A percentile compares a stretch with the other conserved stretches of the same genome.
These are phyloP conservation scores for Drosophila tsacasi DNA, from an alignment of 1,140 invertebrate species.

Conservation along the genomic window DNA sequence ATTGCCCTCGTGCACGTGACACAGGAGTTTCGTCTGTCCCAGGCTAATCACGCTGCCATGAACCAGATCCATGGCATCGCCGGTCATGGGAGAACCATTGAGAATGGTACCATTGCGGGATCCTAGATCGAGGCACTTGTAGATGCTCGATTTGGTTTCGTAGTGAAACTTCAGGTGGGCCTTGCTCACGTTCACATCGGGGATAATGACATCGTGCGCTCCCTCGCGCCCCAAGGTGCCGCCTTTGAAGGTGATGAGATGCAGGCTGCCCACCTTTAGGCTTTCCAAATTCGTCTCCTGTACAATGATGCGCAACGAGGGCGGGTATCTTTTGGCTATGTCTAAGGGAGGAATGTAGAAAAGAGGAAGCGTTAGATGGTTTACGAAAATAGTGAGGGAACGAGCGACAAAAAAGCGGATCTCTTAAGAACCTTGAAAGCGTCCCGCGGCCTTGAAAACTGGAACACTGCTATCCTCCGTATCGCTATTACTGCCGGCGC, in stretches of 20 bases:
- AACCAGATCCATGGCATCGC: conserved; percentile 87
- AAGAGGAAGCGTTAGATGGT: background rate
- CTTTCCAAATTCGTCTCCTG: conserved; percentile 89
- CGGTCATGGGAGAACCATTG: conserved; percentile 91
- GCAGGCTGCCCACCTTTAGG: conserved; percentile 91
- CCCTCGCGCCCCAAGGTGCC: conserved; percentile 94
- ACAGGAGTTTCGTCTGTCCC: conserved; percentile 91
- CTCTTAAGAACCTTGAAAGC: conserved; percentile 77
- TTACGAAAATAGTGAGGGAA: fast-evolving
- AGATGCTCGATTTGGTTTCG: conserved; percentile 87
- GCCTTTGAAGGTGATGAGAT: conserved; percentile 94
- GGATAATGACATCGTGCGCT: conserved; percentile 90
- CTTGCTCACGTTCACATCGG: conserved; percentile 93
- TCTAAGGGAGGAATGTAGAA: conserved; percentile 87
- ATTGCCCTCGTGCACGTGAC: conserved; percentile 94
- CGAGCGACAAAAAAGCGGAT: conserved; percentile 62
- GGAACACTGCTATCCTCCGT: conserved; percentile 77
- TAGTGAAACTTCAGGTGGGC: conserved; percentile 91
- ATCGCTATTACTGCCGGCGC: conserved; percentile 31
- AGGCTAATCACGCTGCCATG: conserved; percentile 91
- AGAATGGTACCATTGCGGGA: conserved; percentile 95
- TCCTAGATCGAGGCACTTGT: conserved; percentile 92
- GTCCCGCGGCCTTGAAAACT: conserved; percentile 73
- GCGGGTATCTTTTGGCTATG: conserved; percentile 90
- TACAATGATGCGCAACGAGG: conserved; percentile 95